Evolutionary conservation across 2,797 vertebrate species (phyloP), one percentile per base, ranked within the genome.

Genomic region (Chelonia mydas): DNA sequence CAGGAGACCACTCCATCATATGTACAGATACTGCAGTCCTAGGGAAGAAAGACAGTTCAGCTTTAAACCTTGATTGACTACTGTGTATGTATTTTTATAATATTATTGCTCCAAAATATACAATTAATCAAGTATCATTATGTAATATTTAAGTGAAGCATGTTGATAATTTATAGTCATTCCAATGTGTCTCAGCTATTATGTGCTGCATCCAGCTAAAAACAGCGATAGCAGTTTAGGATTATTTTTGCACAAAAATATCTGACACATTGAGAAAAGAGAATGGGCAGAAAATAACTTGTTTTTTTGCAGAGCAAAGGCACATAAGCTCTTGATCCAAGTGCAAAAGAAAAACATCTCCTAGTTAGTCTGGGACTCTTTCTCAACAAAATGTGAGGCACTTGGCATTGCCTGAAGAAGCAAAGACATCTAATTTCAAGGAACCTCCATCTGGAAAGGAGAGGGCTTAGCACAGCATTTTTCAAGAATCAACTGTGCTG

Each of bases 1-100:
- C 99, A 95, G 99, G 99, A 92, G 99, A 99, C 99, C 99, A 99
- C 96, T 99, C 99, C 98, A 99, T 99, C 95, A 99, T 97, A 94
- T 99, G 98, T 53, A 99, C 98, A 89, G 99, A 99, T 41, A 99
- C 98, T 82, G 99, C 99, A 16, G 99, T 99, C 98, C 99, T 99
- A 98, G 84, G 95, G 88, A 91, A 92, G 4, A 95, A 84, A 1
- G 1, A 65, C 15, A 92, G 12, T 37, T 54, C 11, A 90, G 77
- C 80, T 96, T 92, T 28, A 74, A 82, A 93, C 77, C 79, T 90
- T 74, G 93, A 95, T 37, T 86, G 31, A 11, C 31, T 33, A 88
- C 53, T 57, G 11, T 37, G 86, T 76, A 84, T 6, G 61, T 81
- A 68, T 88, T 91, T 90, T 72, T 76, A 57, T 81, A 96, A 54